Percentiles rank a stretch among this genome's conserved stretches.
Conservation (phyloP, 2,113 vertebrate species). For the Cinclus mexicanus region DNA sequence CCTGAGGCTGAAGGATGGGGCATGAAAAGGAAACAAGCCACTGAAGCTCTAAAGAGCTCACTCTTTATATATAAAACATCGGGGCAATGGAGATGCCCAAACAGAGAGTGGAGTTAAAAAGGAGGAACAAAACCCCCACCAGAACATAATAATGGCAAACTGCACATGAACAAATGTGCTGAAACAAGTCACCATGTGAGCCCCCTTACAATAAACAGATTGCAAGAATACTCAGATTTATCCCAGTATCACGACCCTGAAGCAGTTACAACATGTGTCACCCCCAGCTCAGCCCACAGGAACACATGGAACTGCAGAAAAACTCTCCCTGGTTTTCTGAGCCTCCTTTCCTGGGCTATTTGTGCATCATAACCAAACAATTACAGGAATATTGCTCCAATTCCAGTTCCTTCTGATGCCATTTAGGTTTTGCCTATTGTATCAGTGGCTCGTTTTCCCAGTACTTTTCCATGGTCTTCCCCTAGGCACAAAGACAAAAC, state of each 20-base stretch:
- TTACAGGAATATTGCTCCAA: not conserved
- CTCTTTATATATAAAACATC: not conserved
- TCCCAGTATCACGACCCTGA: not conserved
- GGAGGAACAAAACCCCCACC: not conserved
- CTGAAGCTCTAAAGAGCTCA: not conserved
- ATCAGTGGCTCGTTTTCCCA: not conserved
- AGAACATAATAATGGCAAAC: not conserved
- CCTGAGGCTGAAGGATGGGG: not conserved
- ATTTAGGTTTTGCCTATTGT: not conserved
- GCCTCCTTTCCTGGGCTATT: not conserved
- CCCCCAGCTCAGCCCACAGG: not conserved
- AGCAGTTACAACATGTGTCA: fast-evolving
- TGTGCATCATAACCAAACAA: not conserved
- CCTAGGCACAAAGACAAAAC: not conserved
- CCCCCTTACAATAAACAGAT: not conserved
- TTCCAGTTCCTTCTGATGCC: not conserved
- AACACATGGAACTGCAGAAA: not conserved
- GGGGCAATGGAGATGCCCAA: too few species aligned
- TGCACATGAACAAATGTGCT: not conserved
- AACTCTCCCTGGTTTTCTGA: fast-evolving
- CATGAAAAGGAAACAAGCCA: not conserved
- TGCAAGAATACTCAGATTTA: not conserved
- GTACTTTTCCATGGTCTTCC: not conserved
- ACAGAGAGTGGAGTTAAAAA: too few species aligned
- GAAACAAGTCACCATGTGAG: not conserved